Evolutionary conservation across 2,888 invertebrate species (phyloP).

Genomic region (Drosophila setosimentum): DNA sequence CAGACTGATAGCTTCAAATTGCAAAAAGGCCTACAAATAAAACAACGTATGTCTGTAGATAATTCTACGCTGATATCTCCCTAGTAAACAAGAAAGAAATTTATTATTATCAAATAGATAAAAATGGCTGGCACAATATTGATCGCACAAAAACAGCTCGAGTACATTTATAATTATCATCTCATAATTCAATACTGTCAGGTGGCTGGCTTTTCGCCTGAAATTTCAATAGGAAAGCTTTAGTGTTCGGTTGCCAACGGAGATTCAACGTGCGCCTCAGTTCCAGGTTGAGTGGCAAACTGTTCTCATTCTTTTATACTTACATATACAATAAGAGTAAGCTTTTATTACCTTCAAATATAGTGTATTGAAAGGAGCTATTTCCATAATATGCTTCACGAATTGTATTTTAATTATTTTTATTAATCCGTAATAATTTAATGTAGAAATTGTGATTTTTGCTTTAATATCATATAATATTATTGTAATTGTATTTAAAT

Average conservation of each 20-base stretch:
- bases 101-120: constrained; percentile 35
- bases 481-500: constrained; percentile 49
- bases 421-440: constrained; percentile 59
- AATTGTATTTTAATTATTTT: constrained; percentile 41
- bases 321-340: not conserved
- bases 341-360: not conserved
- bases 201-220: constrained; percentile 29
- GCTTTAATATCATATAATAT: constrained; percentile 32
- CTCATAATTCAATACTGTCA: constrained; percentile 38
- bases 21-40: not conserved
- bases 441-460: constrained; percentile 60
- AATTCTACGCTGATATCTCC: constrained; percentile 29
- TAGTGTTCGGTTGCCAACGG: constrained; percentile 7
- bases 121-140: constrained; percentile 24
- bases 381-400: constrained; percentile 21
- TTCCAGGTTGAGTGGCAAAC: not conserved
- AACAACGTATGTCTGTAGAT: not conserved
- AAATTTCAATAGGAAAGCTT: constrained; percentile 27
- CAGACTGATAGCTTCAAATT: constrained; percentile 48
- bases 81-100: not conserved
- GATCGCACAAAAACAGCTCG: constrained; percentile 25
- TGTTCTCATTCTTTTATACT: not conserved
- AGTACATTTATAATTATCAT: constrained; percentile 28
- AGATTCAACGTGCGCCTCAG: not conserved
- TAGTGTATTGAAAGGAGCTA: not conserved